Evolutionary conservation across 2,888 invertebrate genomes (phyloP).

Genomic region (Abrostola triplasia): DNA sequence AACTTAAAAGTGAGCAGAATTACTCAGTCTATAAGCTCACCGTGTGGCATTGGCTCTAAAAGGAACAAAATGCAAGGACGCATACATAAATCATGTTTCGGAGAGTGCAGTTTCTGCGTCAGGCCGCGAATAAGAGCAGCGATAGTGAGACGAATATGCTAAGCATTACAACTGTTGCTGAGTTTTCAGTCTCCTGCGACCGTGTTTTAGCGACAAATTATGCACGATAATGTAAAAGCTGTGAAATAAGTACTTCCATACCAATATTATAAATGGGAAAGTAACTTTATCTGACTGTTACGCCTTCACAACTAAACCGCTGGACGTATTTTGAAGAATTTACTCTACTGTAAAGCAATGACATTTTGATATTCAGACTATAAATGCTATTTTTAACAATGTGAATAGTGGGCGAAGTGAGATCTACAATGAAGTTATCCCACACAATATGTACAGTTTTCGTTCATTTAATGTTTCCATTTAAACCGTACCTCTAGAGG

Average conservation of each 20-base stretch:
- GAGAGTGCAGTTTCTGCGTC: conserved; percentile 44
- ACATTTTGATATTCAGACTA: conserved; percentile 1
- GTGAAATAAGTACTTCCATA: neutral
- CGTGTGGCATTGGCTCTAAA: conserved; percentile 6
- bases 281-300: too few relatives aligned
- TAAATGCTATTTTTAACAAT: conserved; percentile 17
- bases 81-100: conserved; percentile 43
- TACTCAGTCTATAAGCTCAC: too few relatives aligned
- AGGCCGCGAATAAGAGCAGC: conserved; percentile 35
- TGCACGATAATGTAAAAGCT: neutral
- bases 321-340: too few relatives aligned
- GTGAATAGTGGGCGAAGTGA: neutral
- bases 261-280: neutral
- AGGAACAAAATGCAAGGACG: conserved; percentile 23
- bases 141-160: conserved; percentile 42
- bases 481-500: neutral
- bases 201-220: conserved; percentile 10
- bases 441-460: conserved; percentile 2
- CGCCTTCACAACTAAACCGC: too few relatives aligned
- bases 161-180: conserved; percentile 45
- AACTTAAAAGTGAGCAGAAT: too few relatives aligned
- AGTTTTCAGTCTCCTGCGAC: conserved; percentile 23
- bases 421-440: conserved; percentile 16
- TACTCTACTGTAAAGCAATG: neutral
- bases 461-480: neutral